A percentile compares a stretch with the other conserved stretches of the same genome.
These are phyloP conservation scores for Anableps anableps DNA, from an alignment of 2,797 vertebrate genomes.

Conservation along the genomic window DNA sequence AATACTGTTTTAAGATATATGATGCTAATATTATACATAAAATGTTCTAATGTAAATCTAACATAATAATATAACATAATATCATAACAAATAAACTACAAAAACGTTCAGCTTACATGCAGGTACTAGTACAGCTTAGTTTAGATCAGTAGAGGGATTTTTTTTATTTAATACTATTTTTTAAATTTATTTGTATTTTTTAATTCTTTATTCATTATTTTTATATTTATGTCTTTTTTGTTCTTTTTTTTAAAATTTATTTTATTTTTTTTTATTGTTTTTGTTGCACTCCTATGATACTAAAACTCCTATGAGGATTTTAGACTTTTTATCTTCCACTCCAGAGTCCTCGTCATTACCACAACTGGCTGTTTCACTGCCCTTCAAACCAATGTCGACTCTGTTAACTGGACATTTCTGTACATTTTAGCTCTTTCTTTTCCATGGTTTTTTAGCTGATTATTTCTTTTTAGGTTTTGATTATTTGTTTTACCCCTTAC, in stretches of 20 bases:
- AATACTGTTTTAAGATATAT: not conserved
- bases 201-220: not conserved
- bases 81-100: not conserved
- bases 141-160: not conserved
- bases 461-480: not conserved
- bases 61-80: not conserved
- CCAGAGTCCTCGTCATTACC: not conserved
- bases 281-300: not conserved
- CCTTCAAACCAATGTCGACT: not conserved
- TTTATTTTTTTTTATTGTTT: not conserved
- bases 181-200: not conserved
- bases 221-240: not conserved
- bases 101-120: not conserved
- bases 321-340: not conserved
- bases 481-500: not conserved
- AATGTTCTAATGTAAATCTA: not conserved
- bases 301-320: not conserved
- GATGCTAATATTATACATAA: not conserved
- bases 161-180: too few species aligned
- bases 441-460: not conserved
- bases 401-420: not conserved
- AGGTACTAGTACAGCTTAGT: not conserved
- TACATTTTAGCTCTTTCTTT: not conserved
- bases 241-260: not conserved
- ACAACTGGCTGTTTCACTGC: not conserved